phyloP scores from a whole-genome alignment of 2,113 vertebrate species.

The Accipiter cooperii region DNA sequence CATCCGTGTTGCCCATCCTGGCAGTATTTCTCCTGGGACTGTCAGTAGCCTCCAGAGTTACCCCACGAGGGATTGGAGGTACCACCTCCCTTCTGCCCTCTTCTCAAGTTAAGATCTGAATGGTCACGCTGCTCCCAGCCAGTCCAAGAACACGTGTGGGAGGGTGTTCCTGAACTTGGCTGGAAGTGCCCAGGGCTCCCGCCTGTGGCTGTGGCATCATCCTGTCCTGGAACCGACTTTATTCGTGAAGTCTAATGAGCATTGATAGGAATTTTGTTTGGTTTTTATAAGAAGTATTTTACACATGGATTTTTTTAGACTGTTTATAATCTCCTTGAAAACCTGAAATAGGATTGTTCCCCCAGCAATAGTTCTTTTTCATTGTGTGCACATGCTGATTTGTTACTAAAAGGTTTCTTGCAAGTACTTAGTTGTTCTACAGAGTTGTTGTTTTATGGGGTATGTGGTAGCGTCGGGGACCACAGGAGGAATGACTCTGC shows the following conservation, averaged over 20 bases:
- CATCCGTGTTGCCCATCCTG: accelerated
- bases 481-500: conserved; percentile 22
- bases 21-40: not conserved
- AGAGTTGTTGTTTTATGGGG: conserved; percentile 48
- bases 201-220: not conserved
- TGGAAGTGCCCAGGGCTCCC: not conserved
- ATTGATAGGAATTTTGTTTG: conserved; percentile 3
- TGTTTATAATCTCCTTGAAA: conserved; percentile 34
- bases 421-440: conserved; percentile 57
- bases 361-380: conserved; percentile 49
- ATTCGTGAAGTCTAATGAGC: not conserved
- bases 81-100: not conserved
- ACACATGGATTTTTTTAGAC: conserved; percentile 43
- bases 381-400: conserved; percentile 59
- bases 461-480: conserved; percentile 32
- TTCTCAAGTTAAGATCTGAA: accelerated
- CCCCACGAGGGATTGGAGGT: not conserved
- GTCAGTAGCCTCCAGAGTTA: not conserved
- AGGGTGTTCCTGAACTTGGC: not conserved
- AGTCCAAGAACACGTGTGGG: accelerated
- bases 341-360: conserved; percentile 8
- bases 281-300: conserved; percentile 61
- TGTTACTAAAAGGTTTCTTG: conserved; percentile 61
- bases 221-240: conserved; percentile 1
- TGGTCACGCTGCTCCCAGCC: not conserved